Percentiles rank a stretch among this genome's conserved stretches.
Evolutionary conservation across 1,140 invertebrate species (phyloP).

Genomic region (Pseudobourletiella spinata): DNA sequence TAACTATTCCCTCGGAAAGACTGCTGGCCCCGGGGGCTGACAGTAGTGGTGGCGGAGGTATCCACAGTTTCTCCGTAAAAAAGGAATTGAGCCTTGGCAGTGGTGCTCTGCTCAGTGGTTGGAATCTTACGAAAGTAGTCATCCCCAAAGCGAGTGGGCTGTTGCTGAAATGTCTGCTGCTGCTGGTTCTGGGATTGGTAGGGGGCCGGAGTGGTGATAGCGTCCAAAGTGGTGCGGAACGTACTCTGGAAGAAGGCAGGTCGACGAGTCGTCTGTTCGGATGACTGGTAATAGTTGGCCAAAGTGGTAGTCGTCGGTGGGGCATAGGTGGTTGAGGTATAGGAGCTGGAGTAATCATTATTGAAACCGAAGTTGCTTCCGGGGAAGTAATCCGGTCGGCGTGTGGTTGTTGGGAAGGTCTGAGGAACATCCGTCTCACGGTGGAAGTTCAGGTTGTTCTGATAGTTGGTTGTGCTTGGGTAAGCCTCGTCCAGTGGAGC

Average conservation of each 20-base stretch:
- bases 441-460: constrained; percentile 9
- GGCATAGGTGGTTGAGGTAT: background rate
- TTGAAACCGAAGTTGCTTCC: background rate
- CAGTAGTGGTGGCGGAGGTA: constrained; percentile 14
- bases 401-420: constrained; percentile 4
- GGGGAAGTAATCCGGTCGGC: constrained; percentile 2
- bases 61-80: constrained; percentile 3
- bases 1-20: background rate
- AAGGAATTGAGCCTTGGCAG: constrained; percentile 19
- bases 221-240: constrained; percentile 15
- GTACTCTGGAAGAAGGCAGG: constrained; percentile 30
- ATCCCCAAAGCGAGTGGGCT: constrained; percentile 26
- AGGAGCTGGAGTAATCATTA: background rate
- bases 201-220: constrained; percentile 11
- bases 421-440: constrained; percentile 8
- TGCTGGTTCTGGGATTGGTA: background rate
- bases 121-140: constrained; percentile 21
- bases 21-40: constrained; percentile 7
- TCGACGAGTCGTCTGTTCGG: constrained; percentile 1
- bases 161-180: constrained; percentile 26
- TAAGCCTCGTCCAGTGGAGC: background rate
- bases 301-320: background rate
- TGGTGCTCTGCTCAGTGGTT: constrained; percentile 7
- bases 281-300: background rate
- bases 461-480: background rate